A percentile compares a stretch with the other conserved stretches of the same genome.
These are phyloP conservation scores for Clinocottus analis DNA, from an alignment of 2,113 vertebrate species.

Conservation along the genomic window DNA sequence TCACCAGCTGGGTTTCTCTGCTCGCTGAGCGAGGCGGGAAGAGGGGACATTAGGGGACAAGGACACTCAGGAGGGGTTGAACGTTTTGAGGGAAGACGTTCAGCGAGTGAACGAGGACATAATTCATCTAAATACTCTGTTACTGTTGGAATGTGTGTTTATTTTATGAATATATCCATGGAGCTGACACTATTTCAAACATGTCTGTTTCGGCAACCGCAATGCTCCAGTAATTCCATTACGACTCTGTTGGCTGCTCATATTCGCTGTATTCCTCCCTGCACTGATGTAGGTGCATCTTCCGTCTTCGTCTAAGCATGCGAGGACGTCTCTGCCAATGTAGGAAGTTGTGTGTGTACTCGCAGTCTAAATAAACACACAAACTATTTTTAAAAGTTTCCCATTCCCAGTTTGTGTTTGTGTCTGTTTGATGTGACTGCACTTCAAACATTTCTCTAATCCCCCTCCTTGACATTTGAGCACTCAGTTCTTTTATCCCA, in stretches of 20 bases:
- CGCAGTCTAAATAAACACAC: conserved; percentile 56
- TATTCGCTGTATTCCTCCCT: neutral
- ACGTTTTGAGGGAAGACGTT: conserved; percentile 12
- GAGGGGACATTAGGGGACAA: conserved; percentile 9
- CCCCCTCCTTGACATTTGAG: conserved; percentile 56
- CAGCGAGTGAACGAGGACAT: neutral
- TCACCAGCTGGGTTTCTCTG: conserved; percentile 26
- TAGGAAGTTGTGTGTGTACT: conserved; percentile 48
- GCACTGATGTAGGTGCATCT: conserved; percentile 6
- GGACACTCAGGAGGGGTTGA: neutral
- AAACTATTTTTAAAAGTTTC: conserved; percentile 32
- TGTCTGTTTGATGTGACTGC: conserved; percentile 59
- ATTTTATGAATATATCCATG: conserved; percentile 1
- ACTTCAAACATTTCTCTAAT: conserved; percentile 56
- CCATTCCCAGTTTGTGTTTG: conserved; percentile 35
- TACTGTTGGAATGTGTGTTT: conserved; percentile 17
- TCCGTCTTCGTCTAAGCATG: conserved; percentile 31
- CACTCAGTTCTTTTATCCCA: conserved; percentile 44
- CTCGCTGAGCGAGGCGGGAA: conserved; percentile 25
- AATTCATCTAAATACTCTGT: conserved; percentile 15
- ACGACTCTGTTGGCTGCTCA: neutral
- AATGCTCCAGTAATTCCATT: neutral
- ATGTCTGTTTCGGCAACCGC: neutral
- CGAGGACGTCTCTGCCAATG: conserved; percentile 23
- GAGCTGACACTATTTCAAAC: conserved; percentile 34